phyloP scores from a whole-genome alignment of 2,888 invertebrate species.

The Pimpla rufipes region DNA sequence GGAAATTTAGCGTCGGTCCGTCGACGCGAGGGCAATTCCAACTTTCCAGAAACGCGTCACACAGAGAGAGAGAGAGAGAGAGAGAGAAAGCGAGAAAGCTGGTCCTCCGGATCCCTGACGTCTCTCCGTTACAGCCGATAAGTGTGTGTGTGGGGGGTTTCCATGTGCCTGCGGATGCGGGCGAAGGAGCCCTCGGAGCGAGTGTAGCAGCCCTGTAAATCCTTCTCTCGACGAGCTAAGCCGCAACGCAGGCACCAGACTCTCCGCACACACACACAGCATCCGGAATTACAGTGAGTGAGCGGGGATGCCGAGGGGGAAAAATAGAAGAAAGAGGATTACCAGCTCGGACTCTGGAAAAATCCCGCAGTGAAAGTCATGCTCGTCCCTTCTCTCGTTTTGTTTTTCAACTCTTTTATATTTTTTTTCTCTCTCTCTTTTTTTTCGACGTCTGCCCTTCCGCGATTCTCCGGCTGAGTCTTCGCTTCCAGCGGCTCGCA shows the following conservation, averaged over 20 bases:
- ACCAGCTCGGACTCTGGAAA: constrained; percentile 32
- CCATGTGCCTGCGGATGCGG: constrained; percentile 27
- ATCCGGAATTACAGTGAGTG: constrained; percentile 43
- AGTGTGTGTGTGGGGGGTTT: constrained; percentile 13
- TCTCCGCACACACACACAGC: constrained; percentile 36
- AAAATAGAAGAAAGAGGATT: constrained; percentile 47
- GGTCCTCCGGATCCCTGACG: constrained; percentile 2
- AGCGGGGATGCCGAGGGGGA: neutral
- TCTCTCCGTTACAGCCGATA: constrained; percentile 23
- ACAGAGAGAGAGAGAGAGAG: neutral
- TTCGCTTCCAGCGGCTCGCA: neutral
- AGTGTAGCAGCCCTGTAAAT: constrained; percentile 62
- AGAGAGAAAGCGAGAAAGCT: neutral
- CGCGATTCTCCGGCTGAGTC: neutral
- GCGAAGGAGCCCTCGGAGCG: constrained; percentile 56
- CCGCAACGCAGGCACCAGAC: constrained; percentile 41
- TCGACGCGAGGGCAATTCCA: constrained; percentile 61
- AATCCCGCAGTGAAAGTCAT: constrained; percentile 30
- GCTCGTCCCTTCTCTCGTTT: constrained; percentile 20
- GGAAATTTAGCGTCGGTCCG: constrained; percentile 58
- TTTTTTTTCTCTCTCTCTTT: neutral
- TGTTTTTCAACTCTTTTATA: neutral
- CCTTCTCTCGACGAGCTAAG: constrained; percentile 52
- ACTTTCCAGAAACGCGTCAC: constrained; percentile 56
- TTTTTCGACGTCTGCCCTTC: neutral